Base-by-base conservation (phyloP, 2,797 vertebrate genomes). In the Melanogrammus aeglefinus region DNA sequence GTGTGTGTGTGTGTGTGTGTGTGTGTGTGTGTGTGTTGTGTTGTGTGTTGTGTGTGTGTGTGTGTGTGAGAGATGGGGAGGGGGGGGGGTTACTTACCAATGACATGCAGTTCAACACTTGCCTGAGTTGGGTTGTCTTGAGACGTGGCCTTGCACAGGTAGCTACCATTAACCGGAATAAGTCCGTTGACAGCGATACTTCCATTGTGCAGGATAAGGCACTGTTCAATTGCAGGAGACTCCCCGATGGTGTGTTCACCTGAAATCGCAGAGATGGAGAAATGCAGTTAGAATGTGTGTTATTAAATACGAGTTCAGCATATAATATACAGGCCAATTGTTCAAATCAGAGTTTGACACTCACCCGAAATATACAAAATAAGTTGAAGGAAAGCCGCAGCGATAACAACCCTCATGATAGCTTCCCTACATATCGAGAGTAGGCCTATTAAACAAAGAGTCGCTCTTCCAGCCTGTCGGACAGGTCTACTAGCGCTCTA, bases 111-210 rank as follows among this genome's bases (percentile, higher is more conserved):
- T 81, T 77, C 85, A 76, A 94, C 78, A 8, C 77, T 86, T 75
- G 91, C 80, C 63, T 85, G 75, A 33, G 78, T 82, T 29, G n/a
- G 82, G 0, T 16, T 63, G 77, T 78, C 83, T 0, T 88, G 88
- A 63, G 83, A 38, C 0, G 88, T 88, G 75, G 93, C 90, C 47
- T 4, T 84, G 91, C 97, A 98, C 76, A 87, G 86, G 87, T 97
- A 99, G 73, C 47, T 88, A 29, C 95, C 96, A 0, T 99, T 97
- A 44, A 88, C 90, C 7, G 6, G 13, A 0, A 21, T 78, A 80
- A 97, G 91, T 0, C 0, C 57, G 0, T 0, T 0, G 82, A 98
- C 94, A 70, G 13, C 86, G 84, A 98, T 91, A 16, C 91, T 94
- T 71, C 94, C 93, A 79, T 90, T 85, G 0, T 75, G 79, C 76